Evolutionary conservation across 2,113 vertebrate species (phyloP).

Genomic region (Zapus hudsonius): DNA sequence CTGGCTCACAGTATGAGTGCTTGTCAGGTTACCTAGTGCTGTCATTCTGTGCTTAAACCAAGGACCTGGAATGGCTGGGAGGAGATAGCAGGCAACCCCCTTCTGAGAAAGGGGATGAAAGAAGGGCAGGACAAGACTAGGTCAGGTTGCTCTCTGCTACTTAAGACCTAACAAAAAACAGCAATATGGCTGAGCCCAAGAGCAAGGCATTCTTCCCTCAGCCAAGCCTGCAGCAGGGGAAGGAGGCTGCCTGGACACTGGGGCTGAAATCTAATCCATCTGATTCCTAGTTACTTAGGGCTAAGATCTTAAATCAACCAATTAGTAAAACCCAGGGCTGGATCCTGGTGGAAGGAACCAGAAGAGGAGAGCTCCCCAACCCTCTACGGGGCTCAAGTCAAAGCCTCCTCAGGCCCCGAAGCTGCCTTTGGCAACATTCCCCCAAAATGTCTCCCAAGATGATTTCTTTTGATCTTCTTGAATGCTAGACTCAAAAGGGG

Average conservation of each 20-base stretch:
- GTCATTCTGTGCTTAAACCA: background rate
- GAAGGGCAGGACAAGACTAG: background rate
- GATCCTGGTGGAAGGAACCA: background rate
- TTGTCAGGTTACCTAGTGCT: background rate
- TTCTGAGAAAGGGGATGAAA: background rate
- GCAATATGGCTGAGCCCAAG: background rate
- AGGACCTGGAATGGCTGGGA: background rate
- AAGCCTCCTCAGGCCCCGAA: background rate
- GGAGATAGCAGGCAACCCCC: background rate
- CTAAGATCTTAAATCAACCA: background rate
- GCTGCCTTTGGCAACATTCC: background rate
- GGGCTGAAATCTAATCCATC: constrained; percentile 19
- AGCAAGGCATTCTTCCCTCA: background rate
- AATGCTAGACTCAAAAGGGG: background rate
- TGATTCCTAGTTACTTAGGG: constrained; percentile 5
- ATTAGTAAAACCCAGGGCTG: constrained; percentile 23
- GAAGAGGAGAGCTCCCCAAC: background rate
- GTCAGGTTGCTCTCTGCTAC: background rate
- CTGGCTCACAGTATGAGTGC: background rate
- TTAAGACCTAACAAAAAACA: background rate
- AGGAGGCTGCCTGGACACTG: rapidly evolving
- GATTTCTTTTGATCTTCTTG: background rate
- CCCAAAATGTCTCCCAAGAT: background rate
- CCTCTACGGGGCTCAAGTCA: background rate
- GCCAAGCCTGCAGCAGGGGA: background rate